phyloP scores from a whole-genome alignment of 2,888 invertebrate genomes.

The Clusia tigrina region DNA sequence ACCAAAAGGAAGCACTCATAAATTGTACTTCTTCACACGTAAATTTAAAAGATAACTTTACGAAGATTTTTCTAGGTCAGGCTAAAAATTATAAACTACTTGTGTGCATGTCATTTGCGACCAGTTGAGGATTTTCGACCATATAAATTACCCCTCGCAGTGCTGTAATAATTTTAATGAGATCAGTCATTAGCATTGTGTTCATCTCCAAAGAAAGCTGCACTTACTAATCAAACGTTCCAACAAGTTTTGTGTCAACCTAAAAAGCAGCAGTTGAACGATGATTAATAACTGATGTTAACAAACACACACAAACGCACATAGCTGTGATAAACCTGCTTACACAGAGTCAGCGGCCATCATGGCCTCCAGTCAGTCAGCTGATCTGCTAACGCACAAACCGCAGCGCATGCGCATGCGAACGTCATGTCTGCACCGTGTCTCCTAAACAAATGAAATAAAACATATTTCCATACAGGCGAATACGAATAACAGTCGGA shows the following conservation, averaged over 20 bases:
- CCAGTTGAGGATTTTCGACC: conserved; percentile 3
- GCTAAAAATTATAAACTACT: conserved; percentile 45
- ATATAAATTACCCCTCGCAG: background rate
- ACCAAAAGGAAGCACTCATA: too few species aligned
- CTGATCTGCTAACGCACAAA: conserved; percentile 38
- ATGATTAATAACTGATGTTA: conserved; percentile 44
- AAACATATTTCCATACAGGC: conserved; percentile 16
- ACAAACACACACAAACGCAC: conserved; percentile 2
- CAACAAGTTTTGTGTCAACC: background rate
- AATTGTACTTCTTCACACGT: too few species aligned
- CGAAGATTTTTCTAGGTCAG: background rate
- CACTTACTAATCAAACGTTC: too few species aligned
- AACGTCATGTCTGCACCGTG: conserved; percentile 46
- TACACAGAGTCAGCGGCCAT: conserved; percentile 44
- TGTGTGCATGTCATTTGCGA: conserved; percentile 45
- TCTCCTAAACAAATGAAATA: conserved; percentile 44
- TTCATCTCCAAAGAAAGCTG: too few species aligned
- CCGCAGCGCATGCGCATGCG: background rate
- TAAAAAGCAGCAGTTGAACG: conserved; percentile 25
- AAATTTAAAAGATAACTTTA: too few species aligned
- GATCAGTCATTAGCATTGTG: background rate
- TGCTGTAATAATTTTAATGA: background rate
- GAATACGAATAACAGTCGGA: background rate
- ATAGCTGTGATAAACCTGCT: conserved; percentile 41
- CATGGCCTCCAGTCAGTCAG: conserved; percentile 45